Evolutionary conservation across 2,797 vertebrate genomes (phyloP).

Genomic region (Galagoides demidoff): DNA sequence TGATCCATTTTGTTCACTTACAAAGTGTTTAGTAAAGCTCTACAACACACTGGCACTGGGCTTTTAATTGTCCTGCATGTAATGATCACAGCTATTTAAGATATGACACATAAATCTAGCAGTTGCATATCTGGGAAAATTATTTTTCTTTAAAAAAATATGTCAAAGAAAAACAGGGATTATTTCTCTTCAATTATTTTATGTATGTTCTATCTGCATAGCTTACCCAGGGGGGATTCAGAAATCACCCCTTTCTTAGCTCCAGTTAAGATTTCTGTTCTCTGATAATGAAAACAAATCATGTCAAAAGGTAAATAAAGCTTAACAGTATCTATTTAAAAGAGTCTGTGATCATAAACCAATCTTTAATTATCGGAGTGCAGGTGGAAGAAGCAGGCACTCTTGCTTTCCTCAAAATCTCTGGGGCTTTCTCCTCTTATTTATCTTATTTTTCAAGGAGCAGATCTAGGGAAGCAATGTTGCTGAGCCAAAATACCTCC

Average conservation of each 20-base stretch:
- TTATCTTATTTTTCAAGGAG: constrained; percentile 35
- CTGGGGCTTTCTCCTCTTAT: neutral
- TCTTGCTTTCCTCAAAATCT: constrained; percentile 51
- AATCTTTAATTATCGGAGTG: constrained; percentile 61
- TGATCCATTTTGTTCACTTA: neutral
- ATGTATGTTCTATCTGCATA: neutral
- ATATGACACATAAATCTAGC: neutral
- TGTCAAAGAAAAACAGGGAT: neutral
- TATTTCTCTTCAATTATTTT: neutral
- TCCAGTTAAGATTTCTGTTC: constrained; percentile 33
- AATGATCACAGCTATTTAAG: neutral
- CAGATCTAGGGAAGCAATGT: neutral
- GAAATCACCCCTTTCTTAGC: neutral
- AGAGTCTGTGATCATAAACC: constrained; percentile 46
- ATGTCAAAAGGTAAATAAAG: constrained; percentile 33
- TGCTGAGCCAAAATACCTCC: neutral
- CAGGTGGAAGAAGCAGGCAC: neutral
- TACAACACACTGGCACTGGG: neutral
- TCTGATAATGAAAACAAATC: constrained; percentile 44
- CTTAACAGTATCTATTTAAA: constrained; percentile 17
- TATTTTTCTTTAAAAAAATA: neutral
- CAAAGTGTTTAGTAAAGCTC: neutral
- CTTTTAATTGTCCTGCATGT: neutral
- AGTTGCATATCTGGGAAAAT: neutral
- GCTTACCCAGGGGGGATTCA: neutral